phyloP scores from a whole-genome alignment of 2,797 vertebrate species.

The Botia almorhae region DNA sequence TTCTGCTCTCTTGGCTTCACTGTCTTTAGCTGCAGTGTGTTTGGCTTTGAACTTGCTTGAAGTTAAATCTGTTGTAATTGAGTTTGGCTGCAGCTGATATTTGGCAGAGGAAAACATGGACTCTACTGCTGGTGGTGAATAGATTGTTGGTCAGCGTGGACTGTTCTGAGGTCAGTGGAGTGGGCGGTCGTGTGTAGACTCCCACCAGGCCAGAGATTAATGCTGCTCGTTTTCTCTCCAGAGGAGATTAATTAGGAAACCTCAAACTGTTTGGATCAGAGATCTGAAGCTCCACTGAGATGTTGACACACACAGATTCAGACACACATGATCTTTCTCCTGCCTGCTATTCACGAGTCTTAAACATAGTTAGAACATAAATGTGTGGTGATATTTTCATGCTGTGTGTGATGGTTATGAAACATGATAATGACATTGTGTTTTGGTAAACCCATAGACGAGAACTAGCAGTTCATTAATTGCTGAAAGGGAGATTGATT shows the following conservation, averaged over 20 bases:
- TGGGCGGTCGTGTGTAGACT: conserved; percentile 53
- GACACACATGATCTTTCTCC: not conserved
- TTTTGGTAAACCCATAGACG: not conserved
- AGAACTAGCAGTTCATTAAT: not conserved
- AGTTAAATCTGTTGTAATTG: conserved; percentile 45
- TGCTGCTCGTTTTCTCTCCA: conserved; percentile 68
- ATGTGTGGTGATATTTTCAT: not conserved
- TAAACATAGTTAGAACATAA: too few relatives aligned
- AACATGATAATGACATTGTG: not conserved
- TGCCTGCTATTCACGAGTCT: too few relatives aligned
- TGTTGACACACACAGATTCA: not conserved
- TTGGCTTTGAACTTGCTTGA: conserved; percentile 40
- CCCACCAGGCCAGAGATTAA: conserved; percentile 67
- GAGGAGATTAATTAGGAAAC: conserved; percentile 70
- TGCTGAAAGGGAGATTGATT: not conserved
- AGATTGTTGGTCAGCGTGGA: conserved; percentile 36
- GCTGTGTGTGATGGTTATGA: not conserved
- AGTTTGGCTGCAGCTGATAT: conserved; percentile 23
- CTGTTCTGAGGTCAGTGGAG: conserved; percentile 49
- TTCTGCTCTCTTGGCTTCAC: not conserved
- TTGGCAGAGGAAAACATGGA: conserved; percentile 20
- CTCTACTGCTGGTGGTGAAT: conserved; percentile 38
- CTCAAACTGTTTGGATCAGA: conserved; percentile 57
- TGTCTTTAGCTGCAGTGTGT: conserved; percentile 31
- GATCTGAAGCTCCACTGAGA: conserved; percentile 36